Evolutionary conservation across 2,113 vertebrate genomes (phyloP).

Genomic region (Gorsachius goisagi): DNA sequence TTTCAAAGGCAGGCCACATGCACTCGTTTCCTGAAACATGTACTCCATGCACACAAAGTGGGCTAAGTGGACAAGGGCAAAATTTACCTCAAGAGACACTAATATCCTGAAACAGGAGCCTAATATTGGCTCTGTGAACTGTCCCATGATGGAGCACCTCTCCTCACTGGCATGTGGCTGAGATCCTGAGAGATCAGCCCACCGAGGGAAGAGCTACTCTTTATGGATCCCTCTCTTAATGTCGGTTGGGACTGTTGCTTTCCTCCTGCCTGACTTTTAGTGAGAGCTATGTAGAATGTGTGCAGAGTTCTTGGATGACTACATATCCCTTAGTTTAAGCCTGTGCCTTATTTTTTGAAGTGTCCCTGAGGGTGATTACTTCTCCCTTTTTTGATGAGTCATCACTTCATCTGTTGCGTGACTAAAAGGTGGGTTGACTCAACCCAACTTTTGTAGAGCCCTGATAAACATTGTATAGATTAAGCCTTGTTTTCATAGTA

Average conservation of each 20-base stretch:
- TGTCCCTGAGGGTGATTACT: neutral
- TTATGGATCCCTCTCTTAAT: neutral
- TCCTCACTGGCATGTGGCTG: neutral
- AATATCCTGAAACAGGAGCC: neutral
- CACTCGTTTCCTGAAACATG: neutral
- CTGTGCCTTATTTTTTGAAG: neutral
- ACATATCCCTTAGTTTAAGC: neutral
- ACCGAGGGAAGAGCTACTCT: neutral
- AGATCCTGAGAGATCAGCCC: neutral
- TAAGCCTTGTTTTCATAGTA: neutral
- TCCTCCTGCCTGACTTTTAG: neutral
- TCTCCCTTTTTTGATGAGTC: neutral
- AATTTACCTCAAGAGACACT: neutral
- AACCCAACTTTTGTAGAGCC: neutral
- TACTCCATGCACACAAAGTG: neutral
- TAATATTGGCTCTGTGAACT: neutral
- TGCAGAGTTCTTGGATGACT: neutral
- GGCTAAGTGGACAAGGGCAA: neutral
- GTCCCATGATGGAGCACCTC: neutral
- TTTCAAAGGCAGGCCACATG: neutral
- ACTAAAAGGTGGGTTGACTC: neutral
- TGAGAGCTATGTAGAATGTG: neutral
- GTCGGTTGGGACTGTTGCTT: neutral
- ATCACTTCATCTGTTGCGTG: neutral
- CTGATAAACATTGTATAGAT: neutral